Evolutionary conservation across 2,888 invertebrate species (phyloP).

Genomic region (Octonoba sinensis): DNA sequence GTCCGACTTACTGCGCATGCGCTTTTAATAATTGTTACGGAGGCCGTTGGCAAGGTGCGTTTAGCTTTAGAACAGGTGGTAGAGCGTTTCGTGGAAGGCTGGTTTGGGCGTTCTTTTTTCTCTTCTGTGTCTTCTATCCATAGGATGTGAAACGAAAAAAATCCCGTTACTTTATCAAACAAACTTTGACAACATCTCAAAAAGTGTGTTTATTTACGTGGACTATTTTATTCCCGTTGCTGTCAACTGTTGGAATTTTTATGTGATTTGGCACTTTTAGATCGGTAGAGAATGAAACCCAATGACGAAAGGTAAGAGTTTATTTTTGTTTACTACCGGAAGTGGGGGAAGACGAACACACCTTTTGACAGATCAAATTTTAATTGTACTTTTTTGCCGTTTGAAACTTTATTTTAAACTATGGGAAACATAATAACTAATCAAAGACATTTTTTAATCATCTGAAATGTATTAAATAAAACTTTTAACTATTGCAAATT

Average conservation of each 20-base stretch:
- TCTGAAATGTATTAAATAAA: too few species aligned
- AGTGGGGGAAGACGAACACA: not conserved
- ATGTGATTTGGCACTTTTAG: slow-evolving; percentile 2
- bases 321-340: slow-evolving; percentile 38
- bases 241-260: not conserved
- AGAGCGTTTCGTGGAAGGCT: not conserved
- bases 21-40: slow-evolving; percentile 40
- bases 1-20: slow-evolving; percentile 42
- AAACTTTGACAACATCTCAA: not conserved
- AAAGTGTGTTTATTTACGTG: slow-evolving; percentile 13
- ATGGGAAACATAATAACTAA: too few species aligned
- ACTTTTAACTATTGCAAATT: too few species aligned
- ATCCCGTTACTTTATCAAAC: not conserved
- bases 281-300: slow-evolving; percentile 31
- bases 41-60: slow-evolving; percentile 47
- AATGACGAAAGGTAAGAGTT: slow-evolving; percentile 57
- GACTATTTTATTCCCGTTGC: not conserved
- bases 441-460: too few species aligned
- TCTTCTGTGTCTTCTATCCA: not conserved
- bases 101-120: not conserved
- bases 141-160: not conserved
- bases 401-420: too few species aligned
- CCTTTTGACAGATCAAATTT: too few species aligned
- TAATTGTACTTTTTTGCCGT: too few species aligned
- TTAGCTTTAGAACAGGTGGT: slow-evolving; percentile 56